Percentiles rank a stretch among this genome's conserved stretches.
phyloP scores from a whole-genome alignment of 53 echinoderm and acorn worm species.

The Astropecten irregularis region DNA sequence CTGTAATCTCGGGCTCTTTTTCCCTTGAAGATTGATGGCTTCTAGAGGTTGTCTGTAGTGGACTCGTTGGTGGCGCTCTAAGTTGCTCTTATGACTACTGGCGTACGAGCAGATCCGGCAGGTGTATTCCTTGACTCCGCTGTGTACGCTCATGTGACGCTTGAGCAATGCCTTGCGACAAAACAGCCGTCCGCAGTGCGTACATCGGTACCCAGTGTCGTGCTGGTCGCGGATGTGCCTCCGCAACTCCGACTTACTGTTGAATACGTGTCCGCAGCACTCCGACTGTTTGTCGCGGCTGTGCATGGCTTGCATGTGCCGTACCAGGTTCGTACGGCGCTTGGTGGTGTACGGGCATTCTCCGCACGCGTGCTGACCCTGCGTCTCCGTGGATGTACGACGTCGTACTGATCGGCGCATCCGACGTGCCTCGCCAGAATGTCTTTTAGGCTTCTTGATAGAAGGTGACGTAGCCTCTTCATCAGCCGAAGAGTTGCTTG shows the following conservation, averaged over 20 bases:
- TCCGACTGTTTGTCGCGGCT: constrained; percentile 57
- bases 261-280: constrained; percentile 63
- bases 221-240: constrained; percentile 63
- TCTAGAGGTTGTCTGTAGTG: constrained; percentile 11
- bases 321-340: constrained; percentile 62
- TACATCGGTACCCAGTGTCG: constrained; percentile 63
- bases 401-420: too few species aligned
- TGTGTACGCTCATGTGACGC: constrained; percentile 76
- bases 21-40: not conserved
- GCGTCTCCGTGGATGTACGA: not conserved
- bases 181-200: constrained; percentile 60
- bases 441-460: too few species aligned
- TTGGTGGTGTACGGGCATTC: constrained; percentile 73
- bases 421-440: too few species aligned
- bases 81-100: constrained; percentile 79
- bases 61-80: constrained; percentile 74
- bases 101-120: constrained; percentile 72
- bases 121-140: constrained; percentile 68
- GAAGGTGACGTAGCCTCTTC: too few species aligned
- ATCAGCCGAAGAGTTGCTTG: too few species aligned
- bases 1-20: not conserved
- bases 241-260: constrained; percentile 70
- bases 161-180: constrained; percentile 77
- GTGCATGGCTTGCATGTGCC: constrained; percentile 78
- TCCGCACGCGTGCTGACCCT: constrained; percentile 43